Percentiles rank a stretch among this genome's conserved stretches.
Evolutionary conservation across 37 sponge, comb jelly and placozoan genomes (phyloP).

Genomic region (Spongilla lacustris): DNA sequence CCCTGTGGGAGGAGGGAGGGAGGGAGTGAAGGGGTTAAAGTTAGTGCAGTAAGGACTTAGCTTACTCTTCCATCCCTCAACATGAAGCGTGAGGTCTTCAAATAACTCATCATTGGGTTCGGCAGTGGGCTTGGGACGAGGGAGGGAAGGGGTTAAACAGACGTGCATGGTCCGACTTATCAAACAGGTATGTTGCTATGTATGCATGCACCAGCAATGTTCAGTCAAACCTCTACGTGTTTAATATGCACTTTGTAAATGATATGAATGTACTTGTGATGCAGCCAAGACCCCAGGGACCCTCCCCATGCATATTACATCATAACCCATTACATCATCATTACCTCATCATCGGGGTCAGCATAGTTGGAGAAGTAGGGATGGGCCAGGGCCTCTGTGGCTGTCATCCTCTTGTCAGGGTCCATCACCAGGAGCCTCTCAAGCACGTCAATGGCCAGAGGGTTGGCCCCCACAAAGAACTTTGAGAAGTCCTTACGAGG

Average conservation of each 20-base stretch:
- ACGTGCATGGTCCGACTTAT: too few relatives aligned
- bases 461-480: slow-evolving; percentile 84
- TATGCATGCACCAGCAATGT: too few relatives aligned
- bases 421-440: slow-evolving; percentile 79
- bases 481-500: slow-evolving; percentile 62
- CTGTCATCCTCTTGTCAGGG: slow-evolving; percentile 67
- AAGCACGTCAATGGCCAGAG: slow-evolving; percentile 79
- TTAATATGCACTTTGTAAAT: too few relatives aligned
- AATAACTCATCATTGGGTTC: slow-evolving; percentile 64
- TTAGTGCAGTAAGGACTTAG: too few relatives aligned
- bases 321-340: neutral
- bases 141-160: too few relatives aligned
- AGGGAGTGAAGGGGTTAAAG: too few relatives aligned
- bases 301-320: too few relatives aligned
- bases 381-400: slow-evolving; percentile 79
- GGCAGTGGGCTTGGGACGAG: slow-evolving; percentile 36
- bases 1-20: slow-evolving; percentile 11
- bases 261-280: too few relatives aligned
- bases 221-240: too few relatives aligned
- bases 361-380: slow-evolving; percentile 85
- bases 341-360: slow-evolving; percentile 93
- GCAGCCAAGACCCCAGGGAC: too few relatives aligned
- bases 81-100: slow-evolving; percentile 39
- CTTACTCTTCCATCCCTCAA: slow-evolving; percentile 59
- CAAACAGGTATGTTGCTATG: too few relatives aligned